phyloP scores from a whole-genome alignment of 2,797 vertebrate species.

The Carcharodon carcharias region DNA sequence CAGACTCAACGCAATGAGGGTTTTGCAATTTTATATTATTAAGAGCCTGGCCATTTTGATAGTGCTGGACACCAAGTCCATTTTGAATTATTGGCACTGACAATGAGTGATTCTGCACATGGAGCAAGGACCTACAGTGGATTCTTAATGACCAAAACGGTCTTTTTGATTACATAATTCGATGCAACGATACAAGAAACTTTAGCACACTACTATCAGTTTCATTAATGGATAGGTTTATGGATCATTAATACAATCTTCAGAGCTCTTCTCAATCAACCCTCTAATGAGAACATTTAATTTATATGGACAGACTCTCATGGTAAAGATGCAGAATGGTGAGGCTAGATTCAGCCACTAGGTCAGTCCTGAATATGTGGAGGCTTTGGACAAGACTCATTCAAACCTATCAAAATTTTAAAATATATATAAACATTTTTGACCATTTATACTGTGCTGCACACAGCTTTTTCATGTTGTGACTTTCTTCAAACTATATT shows the following conservation, averaged over 20 bases:
- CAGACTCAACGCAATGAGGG: not conserved
- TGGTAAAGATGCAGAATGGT: not conserved
- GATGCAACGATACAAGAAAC: not conserved
- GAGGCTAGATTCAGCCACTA: conserved; percentile 34
- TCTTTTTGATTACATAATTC: not conserved
- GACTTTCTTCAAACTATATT: no score
- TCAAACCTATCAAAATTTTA: conserved; percentile 36
- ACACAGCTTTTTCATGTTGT: no score
- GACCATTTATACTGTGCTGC: no score
- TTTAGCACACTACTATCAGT: not conserved
- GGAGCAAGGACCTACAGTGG: not conserved
- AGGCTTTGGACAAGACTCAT: not conserved
- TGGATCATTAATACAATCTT: not conserved
- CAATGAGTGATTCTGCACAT: not conserved
- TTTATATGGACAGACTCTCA: no score
- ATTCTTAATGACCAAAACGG: not conserved
- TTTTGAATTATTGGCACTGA: not conserved
- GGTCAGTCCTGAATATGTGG: conserved; percentile 5
- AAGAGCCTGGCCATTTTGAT: not conserved
- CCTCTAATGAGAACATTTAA: not conserved
- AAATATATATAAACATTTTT: no score
- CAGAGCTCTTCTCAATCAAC: not conserved
- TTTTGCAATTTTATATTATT: not conserved
- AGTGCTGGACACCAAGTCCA: not conserved
- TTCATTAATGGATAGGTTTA: not conserved